These are phyloP conservation scores for Norana najaformis DNA, from an alignment of 2,888 invertebrate genomes.

Conservation along the genomic window DNA sequence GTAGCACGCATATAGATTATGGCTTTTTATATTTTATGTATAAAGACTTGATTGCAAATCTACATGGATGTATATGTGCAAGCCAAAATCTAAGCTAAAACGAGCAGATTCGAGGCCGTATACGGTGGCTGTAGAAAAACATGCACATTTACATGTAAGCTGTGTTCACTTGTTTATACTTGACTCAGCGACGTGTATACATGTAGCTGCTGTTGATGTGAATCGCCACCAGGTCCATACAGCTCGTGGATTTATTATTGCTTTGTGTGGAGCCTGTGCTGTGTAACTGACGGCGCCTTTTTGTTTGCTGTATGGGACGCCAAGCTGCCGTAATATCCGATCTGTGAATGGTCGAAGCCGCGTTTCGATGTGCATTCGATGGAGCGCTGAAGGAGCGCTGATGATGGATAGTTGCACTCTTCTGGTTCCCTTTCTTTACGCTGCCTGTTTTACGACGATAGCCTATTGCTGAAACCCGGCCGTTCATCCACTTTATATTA, in stretches of 20 bases:
- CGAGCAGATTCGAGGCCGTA: no score
- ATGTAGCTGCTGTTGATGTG: no score
- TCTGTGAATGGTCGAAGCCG: background rate
- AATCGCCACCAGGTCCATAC: background rate
- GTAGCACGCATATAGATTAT: no score
- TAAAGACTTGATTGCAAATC: background rate
- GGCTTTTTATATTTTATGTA: background rate
- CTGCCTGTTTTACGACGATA: background rate
- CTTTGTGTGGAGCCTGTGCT: background rate
- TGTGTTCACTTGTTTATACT: background rate
- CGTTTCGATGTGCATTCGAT: background rate
- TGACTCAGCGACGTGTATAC: background rate
- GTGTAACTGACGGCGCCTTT: background rate
- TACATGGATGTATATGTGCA: background rate
- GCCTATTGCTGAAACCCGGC: background rate
- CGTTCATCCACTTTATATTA: background rate
- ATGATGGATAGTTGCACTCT: background rate
- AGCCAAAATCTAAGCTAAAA: background rate
- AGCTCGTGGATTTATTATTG: background rate
- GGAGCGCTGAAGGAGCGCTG: background rate
- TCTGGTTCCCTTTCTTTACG: background rate
- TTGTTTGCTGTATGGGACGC: background rate
- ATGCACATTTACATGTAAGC: no score
- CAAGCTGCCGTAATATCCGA: background rate
- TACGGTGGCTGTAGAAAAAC: no score